Evolutionary conservation across 2,113 vertebrate species (phyloP), one percentile per base, ranked within the genome.

Genomic region (Cyanistes caeruleus): DNA sequence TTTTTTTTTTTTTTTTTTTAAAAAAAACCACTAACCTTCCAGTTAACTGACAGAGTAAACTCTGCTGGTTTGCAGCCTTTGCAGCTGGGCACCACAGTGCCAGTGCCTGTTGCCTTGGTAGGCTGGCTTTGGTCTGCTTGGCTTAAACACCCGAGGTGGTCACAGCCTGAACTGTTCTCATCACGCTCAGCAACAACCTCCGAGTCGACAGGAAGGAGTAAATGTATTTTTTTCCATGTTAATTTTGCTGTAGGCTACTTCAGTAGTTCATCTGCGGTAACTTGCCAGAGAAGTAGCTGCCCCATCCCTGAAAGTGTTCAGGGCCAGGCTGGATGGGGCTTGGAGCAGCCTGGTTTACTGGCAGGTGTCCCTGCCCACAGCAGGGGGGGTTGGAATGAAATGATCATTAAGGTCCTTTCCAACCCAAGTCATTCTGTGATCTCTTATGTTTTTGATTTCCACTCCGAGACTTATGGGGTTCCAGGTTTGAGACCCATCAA

Each of bases 61-160:
- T 3, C 53, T 60, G 85, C 9, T 73, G 86, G 79, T 74, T 65
- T 92, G 79, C 68, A 88, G 78, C 53, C 75, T 72, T 56, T 64
- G 25, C 44, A 13, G n/a, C 14, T 59, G 73, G 76, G 67, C 44
- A 43, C 1, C 0, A 0, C 1, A 8, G 24, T 35, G 60, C 46
- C 23, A 3, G 49, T 1, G 9, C 3, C 5, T 41, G 35, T 35
- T 56, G 74, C 30, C 33, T 31, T 72, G 65, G 28, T 35, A 17
- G 60, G 64, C 41, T 91, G 84, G 30, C 16, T 84, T 77, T 86
- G 35, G 11, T 69, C 24, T n/a, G 9, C 19, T 55, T 59, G 13
- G n/a, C 58, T 60, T 49, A 63, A 89, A 67, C 44, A 72, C 48
- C 30, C 1, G 0, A 55, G 62, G 37, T 76, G n/a, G 28, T 48